Evolutionary conservation across 2,888 invertebrate genomes (phyloP).

Genomic region (Muscina levida): DNA sequence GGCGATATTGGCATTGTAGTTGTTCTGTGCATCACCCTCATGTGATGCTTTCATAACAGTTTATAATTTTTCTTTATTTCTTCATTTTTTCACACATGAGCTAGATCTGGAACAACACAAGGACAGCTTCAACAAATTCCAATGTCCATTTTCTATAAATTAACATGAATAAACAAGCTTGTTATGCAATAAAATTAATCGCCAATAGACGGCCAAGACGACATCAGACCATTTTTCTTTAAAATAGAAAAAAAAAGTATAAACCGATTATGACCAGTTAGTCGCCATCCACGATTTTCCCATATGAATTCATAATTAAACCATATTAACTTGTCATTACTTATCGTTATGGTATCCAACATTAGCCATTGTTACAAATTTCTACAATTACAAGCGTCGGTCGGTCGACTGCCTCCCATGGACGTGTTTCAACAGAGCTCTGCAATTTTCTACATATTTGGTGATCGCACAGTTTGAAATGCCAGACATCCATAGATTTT

Average conservation of each 20-base stretch:
- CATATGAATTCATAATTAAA: slow-evolving; percentile 35
- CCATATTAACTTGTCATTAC: slow-evolving; percentile 58
- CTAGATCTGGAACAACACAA: too few species aligned
- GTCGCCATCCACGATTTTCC: slow-evolving; percentile 7
- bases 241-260: slow-evolving; percentile 1
- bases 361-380: slow-evolving; percentile 56
- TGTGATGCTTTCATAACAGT: too few species aligned
- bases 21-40: too few species aligned
- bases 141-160: too few species aligned
- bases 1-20: too few species aligned
- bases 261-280: slow-evolving; percentile 20
- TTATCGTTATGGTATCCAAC: slow-evolving; percentile 28
- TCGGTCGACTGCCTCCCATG: slow-evolving; percentile 3
- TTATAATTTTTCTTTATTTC: too few species aligned
- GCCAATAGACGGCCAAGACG: slow-evolving; percentile 1
- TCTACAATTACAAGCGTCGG: slow-evolving; percentile 40
- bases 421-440: slow-evolving; percentile 25
- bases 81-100: too few species aligned
- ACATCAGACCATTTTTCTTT: slow-evolving; percentile 1
- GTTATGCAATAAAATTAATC: background rate
- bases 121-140: too few species aligned
- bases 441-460: slow-evolving; percentile 30
- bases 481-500: slow-evolving; percentile 22
- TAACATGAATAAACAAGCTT: too few species aligned
- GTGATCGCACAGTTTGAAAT: slow-evolving; percentile 43